phyloP scores from a whole-genome alignment of 2,113 vertebrate genomes.

The Cichladusa arquata region DNA sequence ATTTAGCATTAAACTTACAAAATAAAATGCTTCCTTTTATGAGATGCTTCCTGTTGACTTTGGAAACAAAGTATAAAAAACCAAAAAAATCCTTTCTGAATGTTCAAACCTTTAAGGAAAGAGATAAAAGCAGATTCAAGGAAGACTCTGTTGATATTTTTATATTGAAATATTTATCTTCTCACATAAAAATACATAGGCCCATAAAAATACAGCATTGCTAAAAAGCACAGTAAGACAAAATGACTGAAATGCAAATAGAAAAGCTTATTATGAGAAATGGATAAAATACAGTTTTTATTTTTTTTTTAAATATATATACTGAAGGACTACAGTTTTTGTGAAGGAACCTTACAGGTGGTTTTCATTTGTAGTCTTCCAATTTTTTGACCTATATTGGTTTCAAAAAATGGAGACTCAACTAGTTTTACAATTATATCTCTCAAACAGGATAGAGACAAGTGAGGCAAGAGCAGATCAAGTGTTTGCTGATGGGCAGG shows the following conservation, averaged over 20 bases:
- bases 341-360: not conserved
- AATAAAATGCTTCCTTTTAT: not conserved
- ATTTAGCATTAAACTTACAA: not conserved
- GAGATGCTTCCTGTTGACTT: not conserved
- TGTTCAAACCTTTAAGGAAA: not conserved
- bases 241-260: not conserved
- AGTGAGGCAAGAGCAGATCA: not conserved
- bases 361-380: not conserved
- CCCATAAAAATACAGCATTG: not conserved
- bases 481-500: not conserved
- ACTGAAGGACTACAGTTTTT: not conserved
- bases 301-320: not conserved
- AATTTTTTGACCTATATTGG: not conserved
- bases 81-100: not conserved
- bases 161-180: not conserved
- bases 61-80: not conserved
- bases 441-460: not conserved
- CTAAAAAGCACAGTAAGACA: not conserved
- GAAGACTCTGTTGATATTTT: not conserved
- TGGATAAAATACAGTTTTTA: fast-evolving
- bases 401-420: not conserved
- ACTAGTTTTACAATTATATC: not conserved
- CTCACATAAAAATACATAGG: not conserved
- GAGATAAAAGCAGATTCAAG: not conserved
- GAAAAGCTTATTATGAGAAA: not conserved